Evolutionary conservation across 2,113 vertebrate genomes (phyloP).

Genomic region (Phyllostomus discolor): DNA sequence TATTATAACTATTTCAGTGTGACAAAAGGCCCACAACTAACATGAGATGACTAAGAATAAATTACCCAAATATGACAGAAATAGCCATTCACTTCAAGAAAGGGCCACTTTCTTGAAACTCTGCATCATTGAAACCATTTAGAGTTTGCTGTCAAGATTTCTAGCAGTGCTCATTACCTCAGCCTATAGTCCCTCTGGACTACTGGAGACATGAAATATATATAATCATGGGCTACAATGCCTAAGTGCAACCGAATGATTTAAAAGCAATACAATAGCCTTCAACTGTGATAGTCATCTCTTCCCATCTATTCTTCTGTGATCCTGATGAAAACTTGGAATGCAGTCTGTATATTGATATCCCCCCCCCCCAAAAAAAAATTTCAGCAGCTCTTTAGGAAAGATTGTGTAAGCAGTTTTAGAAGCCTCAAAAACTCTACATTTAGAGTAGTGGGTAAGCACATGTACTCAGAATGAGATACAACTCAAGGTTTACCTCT

Average conservation of each 20-base stretch:
- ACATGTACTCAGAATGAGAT: background rate
- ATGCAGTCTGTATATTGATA: conserved; percentile 43
- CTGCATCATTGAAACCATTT: background rate
- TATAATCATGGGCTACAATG: conserved; percentile 23
- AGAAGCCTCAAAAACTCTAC: conserved; percentile 11
- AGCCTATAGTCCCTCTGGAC: background rate
- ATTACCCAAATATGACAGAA: conserved; percentile 48
- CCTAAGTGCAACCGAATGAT: conserved; percentile 12
- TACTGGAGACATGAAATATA: conserved; percentile 33
- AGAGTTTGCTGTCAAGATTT: conserved; percentile 37
- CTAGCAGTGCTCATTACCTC: conserved; percentile 31
- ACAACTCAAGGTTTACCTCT: background rate
- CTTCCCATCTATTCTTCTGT: conserved; percentile 31
- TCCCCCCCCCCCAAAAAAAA: background rate
- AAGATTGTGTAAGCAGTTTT: conserved; percentile 15
- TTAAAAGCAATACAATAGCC: conserved; percentile 28
- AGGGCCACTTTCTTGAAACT: conserved; percentile 38
- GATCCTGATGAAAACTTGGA: conserved; percentile 24
- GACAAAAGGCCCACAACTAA: conserved; percentile 21
- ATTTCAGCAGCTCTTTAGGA: conserved; percentile 30
- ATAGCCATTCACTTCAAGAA: conserved; percentile 17
- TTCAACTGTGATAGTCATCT: conserved; percentile 40
- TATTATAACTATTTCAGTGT: background rate
- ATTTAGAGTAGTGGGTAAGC: background rate
- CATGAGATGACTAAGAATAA: background rate